Evolutionary conservation across 2,113 vertebrate genomes (phyloP), one percentile per base, ranked within the genome.

Genomic region (Cyanoderma ruficeps): DNA sequence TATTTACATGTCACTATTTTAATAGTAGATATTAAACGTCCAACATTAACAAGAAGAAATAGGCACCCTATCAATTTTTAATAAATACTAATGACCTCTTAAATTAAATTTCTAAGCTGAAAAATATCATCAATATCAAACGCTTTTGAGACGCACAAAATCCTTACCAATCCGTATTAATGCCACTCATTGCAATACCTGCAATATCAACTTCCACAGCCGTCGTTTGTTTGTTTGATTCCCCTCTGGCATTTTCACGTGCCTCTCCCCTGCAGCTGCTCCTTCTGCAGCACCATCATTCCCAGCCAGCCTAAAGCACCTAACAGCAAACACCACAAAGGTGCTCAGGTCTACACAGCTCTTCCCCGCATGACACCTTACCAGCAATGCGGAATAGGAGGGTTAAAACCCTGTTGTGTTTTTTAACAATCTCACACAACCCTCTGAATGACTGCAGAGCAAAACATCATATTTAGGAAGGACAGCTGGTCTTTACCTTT

Each of bases 81-180:
- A 88, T 86, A 90, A 78, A 86, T 77, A 74, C 87, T 81, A 86
- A 78, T 89, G 56, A 56, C 20, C 9, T 71, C 52, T 46, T 85
- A 77, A 65, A 95, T 85, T 82, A 75, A 33, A 84, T 80, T 91
- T 90, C 46, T 50, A 74, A 91, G 68, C 33, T 50, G 69, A 92
- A 94, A 93, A 96, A 49, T 83, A 71, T 37, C 33, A 55, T 50
- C 30, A 67, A 11, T 76, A 74, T 74, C 35, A 60, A 70, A 81
- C 37, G 49, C 33, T 70, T 77, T 33, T 57, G 70, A 88, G 67
- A 76, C 12, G 21, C 6, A 7, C 5, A 27, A 87, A 80, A 72
- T 80, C 55, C 52, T 90, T 67, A 57, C 49, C 75, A 65, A 53
- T 22, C 39, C 20, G 3, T 57, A 37, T 76, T 69, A 69, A 31